Conservation (phyloP, 2,113 vertebrate species). For the Penelope pileata region DNA sequence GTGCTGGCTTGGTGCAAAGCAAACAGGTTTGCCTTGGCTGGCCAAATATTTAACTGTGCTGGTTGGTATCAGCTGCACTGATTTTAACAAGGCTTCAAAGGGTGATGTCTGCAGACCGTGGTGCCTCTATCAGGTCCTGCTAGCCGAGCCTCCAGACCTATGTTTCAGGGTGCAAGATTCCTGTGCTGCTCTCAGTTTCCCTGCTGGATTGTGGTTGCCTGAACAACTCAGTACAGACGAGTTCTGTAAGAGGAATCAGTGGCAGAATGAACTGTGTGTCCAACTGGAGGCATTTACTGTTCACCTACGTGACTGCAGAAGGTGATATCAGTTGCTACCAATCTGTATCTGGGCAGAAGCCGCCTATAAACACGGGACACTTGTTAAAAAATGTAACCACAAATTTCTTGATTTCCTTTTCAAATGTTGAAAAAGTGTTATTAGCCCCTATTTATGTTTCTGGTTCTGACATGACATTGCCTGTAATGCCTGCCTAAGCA, state of each 20-base stretch:
- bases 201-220: not conserved
- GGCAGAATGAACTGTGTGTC: not conserved
- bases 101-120: accelerated
- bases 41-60: not conserved
- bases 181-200: accelerated
- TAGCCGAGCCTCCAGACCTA: accelerated
- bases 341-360: not conserved
- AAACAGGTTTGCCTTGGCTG: not conserved
- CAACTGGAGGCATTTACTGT: not conserved
- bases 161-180: no score
- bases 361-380: accelerated
- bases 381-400: not conserved
- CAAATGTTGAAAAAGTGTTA: not conserved
- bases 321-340: not conserved
- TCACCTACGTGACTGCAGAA: not conserved
- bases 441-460: not conserved
- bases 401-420: not conserved
- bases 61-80: not conserved
- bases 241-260: accelerated
- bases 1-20: not conserved
- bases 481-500: not conserved
- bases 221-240: accelerated
- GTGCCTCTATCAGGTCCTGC: not conserved
- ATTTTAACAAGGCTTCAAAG: not conserved
- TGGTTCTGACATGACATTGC: not conserved